phyloP scores from a whole-genome alignment of 2,113 vertebrate genomes.

The Mystacornis crossleyi region DNA sequence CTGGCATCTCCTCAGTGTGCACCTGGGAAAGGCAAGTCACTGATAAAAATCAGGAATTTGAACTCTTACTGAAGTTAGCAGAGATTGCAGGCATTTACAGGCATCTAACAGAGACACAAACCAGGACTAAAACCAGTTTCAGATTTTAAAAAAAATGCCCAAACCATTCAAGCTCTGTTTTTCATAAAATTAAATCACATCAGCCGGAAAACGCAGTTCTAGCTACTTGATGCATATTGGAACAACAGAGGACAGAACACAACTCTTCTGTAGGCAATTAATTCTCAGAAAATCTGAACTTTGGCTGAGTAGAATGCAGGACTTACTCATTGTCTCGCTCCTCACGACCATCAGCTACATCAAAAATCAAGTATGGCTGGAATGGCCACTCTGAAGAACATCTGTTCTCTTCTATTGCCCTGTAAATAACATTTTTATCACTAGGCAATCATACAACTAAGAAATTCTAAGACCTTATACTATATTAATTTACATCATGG shows the following conservation, averaged over 20 bases:
- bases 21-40: neutral
- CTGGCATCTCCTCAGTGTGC: neutral
- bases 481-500: neutral
- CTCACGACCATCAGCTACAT: conserved; percentile 82
- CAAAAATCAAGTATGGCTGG: conserved; percentile 85
- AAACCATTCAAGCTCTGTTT: neutral
- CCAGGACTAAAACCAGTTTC: neutral
- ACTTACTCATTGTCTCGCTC: conserved; percentile 81
- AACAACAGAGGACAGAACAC: neutral
- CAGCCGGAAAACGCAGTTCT: neutral
- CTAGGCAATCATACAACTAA: neutral
- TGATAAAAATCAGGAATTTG: neutral
- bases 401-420: conserved; percentile 70
- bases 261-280: neutral
- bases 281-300: neutral
- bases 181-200: neutral
- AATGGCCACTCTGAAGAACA: conserved; percentile 82
- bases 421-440: conserved; percentile 48
- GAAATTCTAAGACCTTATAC: neutral
- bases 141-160: fast-evolving
- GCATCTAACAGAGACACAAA: neutral
- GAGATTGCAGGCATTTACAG: neutral
- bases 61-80: neutral
- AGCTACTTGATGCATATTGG: neutral
- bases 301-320: neutral